These are phyloP conservation scores for Hydrotaea diabolus DNA, from an alignment of 2,888 invertebrate species.

Conservation along the genomic window DNA sequence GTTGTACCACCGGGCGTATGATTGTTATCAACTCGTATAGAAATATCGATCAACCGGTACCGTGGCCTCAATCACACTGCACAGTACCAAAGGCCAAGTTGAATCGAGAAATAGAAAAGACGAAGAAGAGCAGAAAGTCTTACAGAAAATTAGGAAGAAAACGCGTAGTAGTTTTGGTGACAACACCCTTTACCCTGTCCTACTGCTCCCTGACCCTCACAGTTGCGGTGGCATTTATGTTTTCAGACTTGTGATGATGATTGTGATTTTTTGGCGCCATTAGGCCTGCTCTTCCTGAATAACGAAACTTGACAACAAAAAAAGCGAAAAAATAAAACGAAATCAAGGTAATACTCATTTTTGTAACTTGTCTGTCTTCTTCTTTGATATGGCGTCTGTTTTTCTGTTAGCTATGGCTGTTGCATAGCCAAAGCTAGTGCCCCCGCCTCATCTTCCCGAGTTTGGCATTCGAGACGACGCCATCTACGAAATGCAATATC, in stretches of 20 bases:
- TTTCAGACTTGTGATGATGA: not conserved
- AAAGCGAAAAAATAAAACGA: no score
- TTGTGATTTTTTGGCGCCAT: constrained; percentile 28
- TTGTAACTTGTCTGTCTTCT: not conserved
- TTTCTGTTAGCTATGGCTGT: not conserved
- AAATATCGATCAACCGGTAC: not conserved
- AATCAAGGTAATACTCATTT: constrained; percentile 24
- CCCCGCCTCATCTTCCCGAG: not conserved
- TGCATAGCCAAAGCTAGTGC: not conserved
- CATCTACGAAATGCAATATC: constrained; percentile 33
- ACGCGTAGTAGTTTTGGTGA: no score
- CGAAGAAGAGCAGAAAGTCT: no score
- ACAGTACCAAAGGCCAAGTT: not conserved
- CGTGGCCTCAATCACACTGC: not conserved
- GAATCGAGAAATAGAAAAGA: not conserved
- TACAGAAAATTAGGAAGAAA: no score
- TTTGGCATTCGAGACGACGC: constrained; percentile 18
- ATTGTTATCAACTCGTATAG: not conserved
- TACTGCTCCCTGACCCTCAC: no score
- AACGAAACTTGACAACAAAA: not conserved
- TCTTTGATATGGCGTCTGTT: not conserved
- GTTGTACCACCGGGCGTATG: not conserved
- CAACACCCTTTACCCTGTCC: no score
- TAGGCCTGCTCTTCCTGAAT: constrained; percentile 2
- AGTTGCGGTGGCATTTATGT: constrained; percentile 13